Base-by-base conservation (phyloP, 2,888 invertebrate genomes). In the Parnassius glacialis region DNA sequence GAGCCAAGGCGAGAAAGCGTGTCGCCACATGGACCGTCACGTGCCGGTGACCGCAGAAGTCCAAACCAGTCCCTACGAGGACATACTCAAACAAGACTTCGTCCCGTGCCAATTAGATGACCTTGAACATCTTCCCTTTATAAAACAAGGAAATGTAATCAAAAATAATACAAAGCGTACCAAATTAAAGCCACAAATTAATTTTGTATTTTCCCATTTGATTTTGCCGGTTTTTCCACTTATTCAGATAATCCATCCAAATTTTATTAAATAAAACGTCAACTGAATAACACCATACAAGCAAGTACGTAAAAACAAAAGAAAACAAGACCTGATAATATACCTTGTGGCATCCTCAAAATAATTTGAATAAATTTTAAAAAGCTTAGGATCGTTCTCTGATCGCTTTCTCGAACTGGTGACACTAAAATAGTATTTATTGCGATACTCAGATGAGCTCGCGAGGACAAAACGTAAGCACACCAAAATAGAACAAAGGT, bases 1-100 rank as follows among this genome's bases (percentile, higher is more conserved):
- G 66, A 71, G 60, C 51, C 34, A 54, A 56, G 50, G 64, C 66
- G 57, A 67, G 70, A 71, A 71, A 70, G 71, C 65, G 65, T 69
- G 68, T 66, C 70, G 65, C 44, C 66, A 57, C 59, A 64, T 62
- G 65, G 57, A 55, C 60, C 57, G 57, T 50, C 57, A 52, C 51
- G 62, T 61, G 50, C 47, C 13, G 52, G 42, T 44, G 56, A 51
- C 51, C 43, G 56, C 52, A 52, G 60, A 13, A n/a, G 25, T n/a
- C 51, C 59, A 52, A 47, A 52, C 56, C 50, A 44, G 50, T 56
- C 41, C 60, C 52, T 52, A 59, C 45, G 52, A 52, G 41, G 44
- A 56, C 56, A 42, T n/a, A 34, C 45, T 9, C 52, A 12, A 56
- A 44, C 44, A 50, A 43, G 50, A 25, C 52, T 54, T 51, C 12